Evolutionary conservation across 2,113 vertebrate species (phyloP), one percentile per base, ranked within the genome.

Genomic region (Anarhynchus alexandrinus): DNA sequence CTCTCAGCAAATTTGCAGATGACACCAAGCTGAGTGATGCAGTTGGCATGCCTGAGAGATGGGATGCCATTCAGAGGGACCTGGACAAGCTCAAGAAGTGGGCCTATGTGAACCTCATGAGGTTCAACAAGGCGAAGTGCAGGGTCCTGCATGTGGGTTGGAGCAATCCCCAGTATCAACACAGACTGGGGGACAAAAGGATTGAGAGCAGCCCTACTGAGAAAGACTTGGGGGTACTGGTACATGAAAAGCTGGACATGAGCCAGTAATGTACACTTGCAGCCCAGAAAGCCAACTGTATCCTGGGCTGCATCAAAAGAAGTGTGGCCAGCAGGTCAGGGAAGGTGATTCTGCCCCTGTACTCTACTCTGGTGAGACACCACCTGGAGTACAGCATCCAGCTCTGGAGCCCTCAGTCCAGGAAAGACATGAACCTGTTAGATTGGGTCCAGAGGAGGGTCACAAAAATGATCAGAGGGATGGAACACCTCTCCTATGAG

Each of bases 311-410:
- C 45, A 38, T n/a, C 51, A 59, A 65, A 79, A 76, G 17, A 36
- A 87, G 23, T 0, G 0, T 51, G 32, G 22, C 32, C 40, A 34
- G 32, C 27, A 55, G 45, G 62, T 10, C 8, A 4, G 49, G 18
- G 40, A 15, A 66, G 36, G 29, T 14, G 15, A 43, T 26, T 69
- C 20, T 65, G 47, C 19, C 42, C 23, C n/a, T 73, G 42, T 62
- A 5, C 23, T 70, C 61, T 2, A 2, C 9, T 13, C 25, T 61
- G 18, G 8, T 42, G 40, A 51, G 27, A 80, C 40, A 23, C 23
- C 26, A 29, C 27, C 20, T 80, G 23, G 9, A 43, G 23, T 62
- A 20, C 25, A 52, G 6, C 12, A 1, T 42, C 22, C 64, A 80
- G 47, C 29, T 82, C 36, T 85, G 32, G 25, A 49, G 12, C 6